A percentile compares a stretch with the other conserved stretches of the same genome.
Evolutionary conservation across 2,797 vertebrate genomes (phyloP).

Genomic region (Lepidocolaptes lacrymiger): DNA sequence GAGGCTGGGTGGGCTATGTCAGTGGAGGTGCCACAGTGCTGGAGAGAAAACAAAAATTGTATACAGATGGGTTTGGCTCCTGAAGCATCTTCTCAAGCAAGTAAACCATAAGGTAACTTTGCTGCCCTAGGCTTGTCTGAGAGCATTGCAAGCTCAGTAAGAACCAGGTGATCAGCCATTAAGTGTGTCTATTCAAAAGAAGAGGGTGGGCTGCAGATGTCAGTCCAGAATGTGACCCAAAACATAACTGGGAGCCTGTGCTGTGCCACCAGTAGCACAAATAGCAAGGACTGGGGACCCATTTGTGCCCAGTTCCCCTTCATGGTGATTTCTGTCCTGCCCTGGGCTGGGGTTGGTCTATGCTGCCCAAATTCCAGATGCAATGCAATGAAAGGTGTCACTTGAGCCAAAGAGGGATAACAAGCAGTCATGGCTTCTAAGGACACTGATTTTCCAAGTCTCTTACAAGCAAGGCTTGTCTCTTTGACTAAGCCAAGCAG

Average conservation of each 20-base stretch:
- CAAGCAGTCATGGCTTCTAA: neutral
- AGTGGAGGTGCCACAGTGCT: neutral
- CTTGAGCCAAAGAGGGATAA: neutral
- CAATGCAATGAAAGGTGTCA: neutral
- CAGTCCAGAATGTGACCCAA: neutral
- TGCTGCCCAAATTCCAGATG: neutral
- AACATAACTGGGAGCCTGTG: neutral
- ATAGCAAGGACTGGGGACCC: neutral
- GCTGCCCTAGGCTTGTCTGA: neutral
- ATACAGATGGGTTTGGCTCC: accelerated
- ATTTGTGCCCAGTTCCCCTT: neutral
- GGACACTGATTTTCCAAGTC: neutral
- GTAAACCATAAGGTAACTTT: accelerated
- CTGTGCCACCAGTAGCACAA: neutral
- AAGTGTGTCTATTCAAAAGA: neutral
- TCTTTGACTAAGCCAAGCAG: neutral
- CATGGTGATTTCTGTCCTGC: neutral
- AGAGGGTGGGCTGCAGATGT: neutral
- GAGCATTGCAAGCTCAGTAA: neutral
- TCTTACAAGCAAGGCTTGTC: neutral
- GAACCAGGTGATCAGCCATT: neutral
- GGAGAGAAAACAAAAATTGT: neutral
- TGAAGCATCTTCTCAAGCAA: neutral
- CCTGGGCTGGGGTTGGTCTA: neutral
- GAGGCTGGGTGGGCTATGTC: neutral